A percentile compares a stretch with the other conserved stretches of the same genome.
These are phyloP conservation scores for Cliona cf. orientalis DNA, from an alignment of 37 sponge, comb jelly and placozoan genomes.

Conservation along the genomic window DNA sequence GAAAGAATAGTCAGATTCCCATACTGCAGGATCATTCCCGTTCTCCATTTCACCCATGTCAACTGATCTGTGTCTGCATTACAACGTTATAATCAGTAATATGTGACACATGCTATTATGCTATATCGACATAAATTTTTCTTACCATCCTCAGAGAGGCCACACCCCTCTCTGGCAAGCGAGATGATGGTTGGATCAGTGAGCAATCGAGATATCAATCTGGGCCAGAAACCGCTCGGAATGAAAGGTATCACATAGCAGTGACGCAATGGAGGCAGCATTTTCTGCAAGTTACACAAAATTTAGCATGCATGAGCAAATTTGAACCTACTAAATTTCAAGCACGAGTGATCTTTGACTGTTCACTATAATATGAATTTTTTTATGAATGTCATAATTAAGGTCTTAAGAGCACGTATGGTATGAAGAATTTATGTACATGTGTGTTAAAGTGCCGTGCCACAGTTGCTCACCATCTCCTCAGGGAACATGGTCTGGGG, in stretches of 20 bases:
- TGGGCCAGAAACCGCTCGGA: constrained; percentile 89
- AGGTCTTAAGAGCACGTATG: neutral
- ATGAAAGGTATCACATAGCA: constrained; percentile 70
- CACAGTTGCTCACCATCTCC: constrained; percentile 38
- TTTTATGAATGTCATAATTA: no score
- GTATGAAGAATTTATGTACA: neutral
- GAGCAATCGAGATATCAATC: constrained; percentile 82
- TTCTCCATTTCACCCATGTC: constrained; percentile 77
- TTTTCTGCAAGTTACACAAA: constrained; percentile 24
- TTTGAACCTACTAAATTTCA: no score
- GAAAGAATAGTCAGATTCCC: constrained; percentile 63
- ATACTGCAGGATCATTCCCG: constrained; percentile 74
- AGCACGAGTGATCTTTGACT: no score
- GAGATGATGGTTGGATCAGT: constrained; percentile 58
- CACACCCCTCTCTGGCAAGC: constrained; percentile 70
- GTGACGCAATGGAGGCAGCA: constrained; percentile 70
- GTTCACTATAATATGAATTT: no score
- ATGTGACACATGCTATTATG: neutral
- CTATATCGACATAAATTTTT: neutral
- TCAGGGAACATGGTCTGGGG: constrained; percentile 29
- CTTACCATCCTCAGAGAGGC: constrained; percentile 53
- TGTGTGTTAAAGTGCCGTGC: neutral
- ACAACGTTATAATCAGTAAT: neutral
- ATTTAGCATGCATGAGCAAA: neutral
- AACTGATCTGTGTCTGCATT: constrained; percentile 39